phyloP scores from a whole-genome alignment of 2,888 invertebrate species.

The Callosobruchus maculatus region DNA sequence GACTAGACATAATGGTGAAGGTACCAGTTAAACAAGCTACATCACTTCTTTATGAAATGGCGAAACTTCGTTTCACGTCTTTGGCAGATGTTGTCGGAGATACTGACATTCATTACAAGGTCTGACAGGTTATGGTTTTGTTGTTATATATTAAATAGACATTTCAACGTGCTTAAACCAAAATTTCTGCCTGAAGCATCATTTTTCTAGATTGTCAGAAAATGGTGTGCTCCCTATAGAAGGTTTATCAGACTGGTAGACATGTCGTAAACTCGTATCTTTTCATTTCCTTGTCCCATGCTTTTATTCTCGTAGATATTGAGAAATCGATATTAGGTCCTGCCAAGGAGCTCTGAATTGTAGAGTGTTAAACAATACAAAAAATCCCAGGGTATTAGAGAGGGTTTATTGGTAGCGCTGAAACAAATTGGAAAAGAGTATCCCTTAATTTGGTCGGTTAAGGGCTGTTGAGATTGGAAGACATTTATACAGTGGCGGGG shows the following conservation, averaged over 20 bases:
- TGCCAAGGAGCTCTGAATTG: background rate
- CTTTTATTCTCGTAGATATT: background rate
- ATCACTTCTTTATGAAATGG: too few relatives aligned
- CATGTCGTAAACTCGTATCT: background rate
- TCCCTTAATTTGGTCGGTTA: conserved; percentile 39
- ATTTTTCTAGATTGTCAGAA: too few relatives aligned
- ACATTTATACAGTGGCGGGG: background rate
- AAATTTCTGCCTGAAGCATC: too few relatives aligned
- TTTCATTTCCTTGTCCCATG: background rate
- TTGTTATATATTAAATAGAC: too few relatives aligned
- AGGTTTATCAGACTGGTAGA: background rate
- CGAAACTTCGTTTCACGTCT: too few relatives aligned
- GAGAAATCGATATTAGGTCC: background rate
- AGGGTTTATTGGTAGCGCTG: conserved; percentile 18
- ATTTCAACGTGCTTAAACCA: too few relatives aligned
- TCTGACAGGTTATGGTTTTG: too few relatives aligned
- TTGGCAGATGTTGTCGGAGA: too few relatives aligned
- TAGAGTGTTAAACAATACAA: background rate
- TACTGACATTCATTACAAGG: too few relatives aligned
- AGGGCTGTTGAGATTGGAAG: conserved; percentile 12
- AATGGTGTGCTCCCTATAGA: too few relatives aligned
- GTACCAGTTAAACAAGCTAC: too few relatives aligned
- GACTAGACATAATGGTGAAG: too few relatives aligned
- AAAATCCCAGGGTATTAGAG: conserved; percentile 9
- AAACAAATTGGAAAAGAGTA: conserved; percentile 33